A percentile compares a stretch with the other conserved stretches of the same genome.
phyloP scores from a whole-genome alignment of 2,113 vertebrate species.

The Vombatus ursinus region DNA sequence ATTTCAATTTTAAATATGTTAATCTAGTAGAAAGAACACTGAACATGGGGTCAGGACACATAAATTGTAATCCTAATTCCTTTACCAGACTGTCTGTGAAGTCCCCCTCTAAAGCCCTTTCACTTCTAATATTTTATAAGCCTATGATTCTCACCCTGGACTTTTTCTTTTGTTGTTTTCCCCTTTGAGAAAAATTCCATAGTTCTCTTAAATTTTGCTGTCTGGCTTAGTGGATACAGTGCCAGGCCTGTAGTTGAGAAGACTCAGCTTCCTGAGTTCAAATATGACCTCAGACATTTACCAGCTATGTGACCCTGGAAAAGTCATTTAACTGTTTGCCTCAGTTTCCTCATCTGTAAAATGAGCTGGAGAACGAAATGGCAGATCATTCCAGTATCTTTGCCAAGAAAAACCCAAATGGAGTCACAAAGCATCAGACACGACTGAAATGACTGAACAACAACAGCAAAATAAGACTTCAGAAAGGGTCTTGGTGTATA shows the following conservation, averaged over 20 bases:
- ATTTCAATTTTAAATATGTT: background rate
- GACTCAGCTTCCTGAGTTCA: too few relatives aligned
- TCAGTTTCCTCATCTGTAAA: too few relatives aligned
- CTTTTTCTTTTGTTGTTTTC: background rate
- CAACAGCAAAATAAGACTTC: background rate
- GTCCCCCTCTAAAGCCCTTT: background rate
- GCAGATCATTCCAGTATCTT: too few relatives aligned
- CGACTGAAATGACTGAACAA: too few relatives aligned
- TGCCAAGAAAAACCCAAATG: too few relatives aligned
- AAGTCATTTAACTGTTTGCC: too few relatives aligned
- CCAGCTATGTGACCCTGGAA: too few relatives aligned
- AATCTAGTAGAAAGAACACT: background rate
- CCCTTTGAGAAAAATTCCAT: background rate
- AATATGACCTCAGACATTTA: too few relatives aligned
- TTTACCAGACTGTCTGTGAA: background rate
- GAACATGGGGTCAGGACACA: background rate
- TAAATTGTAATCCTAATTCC: background rate
- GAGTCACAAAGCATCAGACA: too few relatives aligned
- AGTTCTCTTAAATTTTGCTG: background rate
- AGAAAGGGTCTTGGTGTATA: background rate
- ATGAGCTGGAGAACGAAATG: too few relatives aligned
- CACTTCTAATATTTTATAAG: background rate
- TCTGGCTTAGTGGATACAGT: background rate
- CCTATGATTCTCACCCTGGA: background rate
- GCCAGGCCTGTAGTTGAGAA: too few relatives aligned